phyloP scores from a whole-genome alignment of 1,140 invertebrate genomes.

The Theocolax elegans region DNA sequence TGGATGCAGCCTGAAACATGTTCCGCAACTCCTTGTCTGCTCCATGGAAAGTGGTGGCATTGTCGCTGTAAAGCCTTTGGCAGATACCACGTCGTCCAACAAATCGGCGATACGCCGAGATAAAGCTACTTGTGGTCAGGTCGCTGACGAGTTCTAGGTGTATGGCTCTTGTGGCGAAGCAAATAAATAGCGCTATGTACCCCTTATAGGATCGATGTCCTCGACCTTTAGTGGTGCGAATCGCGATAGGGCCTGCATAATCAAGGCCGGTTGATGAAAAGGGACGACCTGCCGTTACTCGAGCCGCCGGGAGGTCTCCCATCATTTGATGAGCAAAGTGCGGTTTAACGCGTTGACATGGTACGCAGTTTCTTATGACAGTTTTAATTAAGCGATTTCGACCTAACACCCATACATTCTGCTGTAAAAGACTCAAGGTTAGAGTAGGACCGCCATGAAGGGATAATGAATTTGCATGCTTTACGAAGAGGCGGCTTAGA shows the following conservation, averaged over 20 bases:
- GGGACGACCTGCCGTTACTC: not conserved
- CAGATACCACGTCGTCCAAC: slow-evolving; percentile 14
- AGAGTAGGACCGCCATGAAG: slow-evolving; percentile 4
- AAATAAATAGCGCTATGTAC: not conserved
- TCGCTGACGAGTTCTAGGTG: not conserved
- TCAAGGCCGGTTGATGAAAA: not conserved
- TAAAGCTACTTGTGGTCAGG: slow-evolving; percentile 19
- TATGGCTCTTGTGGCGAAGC: not conserved
- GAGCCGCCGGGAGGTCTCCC: not conserved
- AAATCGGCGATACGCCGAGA: slow-evolving; percentile 19
- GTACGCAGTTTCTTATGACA: not conserved
- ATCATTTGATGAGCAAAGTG: not conserved
- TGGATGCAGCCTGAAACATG: not conserved
- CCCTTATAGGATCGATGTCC: not conserved
- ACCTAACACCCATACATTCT: not conserved
- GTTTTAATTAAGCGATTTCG: not conserved
- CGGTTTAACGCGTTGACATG: not conserved
- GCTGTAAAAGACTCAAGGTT: not conserved
- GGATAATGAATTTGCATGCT: not conserved
- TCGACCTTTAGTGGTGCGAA: not conserved
- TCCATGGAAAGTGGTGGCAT: slow-evolving; percentile 3
- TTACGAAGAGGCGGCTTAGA: not conserved
- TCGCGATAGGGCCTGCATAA: not conserved
- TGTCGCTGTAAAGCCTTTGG: not conserved
- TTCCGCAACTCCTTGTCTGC: slow-evolving; percentile 1